Evolutionary conservation across 1,140 invertebrate genomes (phyloP).

Genomic region (Drosophila novamexicana): DNA sequence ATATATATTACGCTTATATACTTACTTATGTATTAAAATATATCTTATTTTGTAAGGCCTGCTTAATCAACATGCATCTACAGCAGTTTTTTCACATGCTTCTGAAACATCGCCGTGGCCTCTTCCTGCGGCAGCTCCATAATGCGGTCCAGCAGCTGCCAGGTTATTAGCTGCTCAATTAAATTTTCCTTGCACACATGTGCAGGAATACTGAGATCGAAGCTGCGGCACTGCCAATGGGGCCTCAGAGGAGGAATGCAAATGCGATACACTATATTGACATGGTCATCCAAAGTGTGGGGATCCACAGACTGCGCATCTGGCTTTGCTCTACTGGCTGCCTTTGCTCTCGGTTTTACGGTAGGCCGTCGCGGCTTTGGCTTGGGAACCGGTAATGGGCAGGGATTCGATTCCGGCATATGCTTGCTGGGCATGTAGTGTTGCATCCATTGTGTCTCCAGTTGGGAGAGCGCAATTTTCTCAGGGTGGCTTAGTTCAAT

Average conservation of each 20-base stretch:
- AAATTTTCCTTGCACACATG: slow-evolving; percentile 16
- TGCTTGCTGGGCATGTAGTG: not conserved
- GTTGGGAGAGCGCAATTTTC: not conserved
- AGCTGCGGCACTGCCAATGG: slow-evolving; percentile 6
- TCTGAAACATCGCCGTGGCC: slow-evolving; percentile 14
- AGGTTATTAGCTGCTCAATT: slow-evolving; percentile 18
- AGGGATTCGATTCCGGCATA: not conserved
- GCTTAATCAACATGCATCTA: too few relatives aligned
- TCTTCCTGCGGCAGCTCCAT: slow-evolving; percentile 7
- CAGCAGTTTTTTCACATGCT: slow-evolving; percentile 1
- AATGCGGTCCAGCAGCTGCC: slow-evolving; percentile 29
- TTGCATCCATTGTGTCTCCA: slow-evolving; percentile 3
- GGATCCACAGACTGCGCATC: not conserved
- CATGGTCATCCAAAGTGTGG: slow-evolving; percentile 4
- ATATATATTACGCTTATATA: too few relatives aligned
- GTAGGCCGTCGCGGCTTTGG: not conserved
- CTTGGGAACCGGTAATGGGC: not conserved
- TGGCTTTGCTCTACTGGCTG: not conserved
- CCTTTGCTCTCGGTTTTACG: not conserved
- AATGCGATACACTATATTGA: slow-evolving; percentile 9
- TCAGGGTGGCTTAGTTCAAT: not conserved
- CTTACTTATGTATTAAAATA: too few relatives aligned
- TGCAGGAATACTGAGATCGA: slow-evolving; percentile 12
- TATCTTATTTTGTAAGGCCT: too few relatives aligned
- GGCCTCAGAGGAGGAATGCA: not conserved